Percentiles rank a stretch among this genome's conserved stretches.
Conservation (phyloP, 2,797 vertebrate species). For the Australoheros facetus region DNA sequence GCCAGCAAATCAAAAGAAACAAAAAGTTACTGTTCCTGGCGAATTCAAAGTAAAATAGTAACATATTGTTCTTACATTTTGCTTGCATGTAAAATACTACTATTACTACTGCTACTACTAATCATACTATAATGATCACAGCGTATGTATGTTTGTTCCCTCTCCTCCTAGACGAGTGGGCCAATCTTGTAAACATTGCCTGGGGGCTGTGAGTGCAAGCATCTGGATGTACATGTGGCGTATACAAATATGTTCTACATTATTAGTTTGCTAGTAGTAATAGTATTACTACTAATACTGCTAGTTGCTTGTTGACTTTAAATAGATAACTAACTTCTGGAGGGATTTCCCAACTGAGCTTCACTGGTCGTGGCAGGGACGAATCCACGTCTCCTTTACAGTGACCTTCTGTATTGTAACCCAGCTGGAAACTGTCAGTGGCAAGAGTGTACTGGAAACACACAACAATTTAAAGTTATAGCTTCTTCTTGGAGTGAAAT, state of each 20-base stretch:
- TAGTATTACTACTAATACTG: neutral
- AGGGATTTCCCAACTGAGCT: constrained; percentile 88
- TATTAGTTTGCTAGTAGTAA: neutral
- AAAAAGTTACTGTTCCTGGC: neutral
- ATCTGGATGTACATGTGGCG: too few species aligned
- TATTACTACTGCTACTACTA: too few species aligned
- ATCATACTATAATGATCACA: too few species aligned
- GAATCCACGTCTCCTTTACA: constrained; percentile 87
- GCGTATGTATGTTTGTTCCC: too few species aligned
- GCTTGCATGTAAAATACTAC: neutral
- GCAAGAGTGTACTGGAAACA: constrained; percentile 84
- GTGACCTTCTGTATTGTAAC: constrained; percentile 88
- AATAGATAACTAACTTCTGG: constrained; percentile 74
- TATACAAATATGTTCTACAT: too few species aligned
- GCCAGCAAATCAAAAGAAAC: neutral
- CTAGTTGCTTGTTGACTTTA: neutral
- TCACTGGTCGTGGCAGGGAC: constrained; percentile 82
- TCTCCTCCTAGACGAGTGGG: too few species aligned
- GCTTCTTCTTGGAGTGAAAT: neutral
- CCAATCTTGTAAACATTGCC: too few species aligned
- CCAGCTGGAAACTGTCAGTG: constrained; percentile 88
- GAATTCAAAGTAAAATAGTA: neutral
- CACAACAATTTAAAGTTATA: neutral
- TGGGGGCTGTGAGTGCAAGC: too few species aligned
- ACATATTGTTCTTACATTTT: neutral